Evolutionary conservation across 1,140 invertebrate species (phyloP).

Genomic region (Drosophila mayri): DNA sequence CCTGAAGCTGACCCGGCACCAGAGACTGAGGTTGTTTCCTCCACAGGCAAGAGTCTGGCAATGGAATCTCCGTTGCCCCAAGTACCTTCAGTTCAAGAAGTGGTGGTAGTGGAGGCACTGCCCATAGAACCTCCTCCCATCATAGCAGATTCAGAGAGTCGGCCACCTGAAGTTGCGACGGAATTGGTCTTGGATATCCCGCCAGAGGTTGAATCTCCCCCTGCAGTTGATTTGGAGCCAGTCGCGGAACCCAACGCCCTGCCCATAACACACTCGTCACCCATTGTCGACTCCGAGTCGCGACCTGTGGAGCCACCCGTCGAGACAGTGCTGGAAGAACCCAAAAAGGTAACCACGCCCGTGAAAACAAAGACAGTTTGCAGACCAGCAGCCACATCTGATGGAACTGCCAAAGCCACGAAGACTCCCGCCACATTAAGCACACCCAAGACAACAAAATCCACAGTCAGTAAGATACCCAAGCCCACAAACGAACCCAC

Average conservation of each 20-base stretch:
- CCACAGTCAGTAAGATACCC: slow-evolving; percentile 79
- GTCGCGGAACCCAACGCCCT: slow-evolving; percentile 29
- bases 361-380: slow-evolving; percentile 29
- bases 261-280: slow-evolving; percentile 50
- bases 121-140: background rate
- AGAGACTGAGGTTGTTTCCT: slow-evolving; percentile 54
- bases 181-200: slow-evolving; percentile 3
- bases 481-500: slow-evolving; percentile 67
- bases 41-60: slow-evolving; percentile 33
- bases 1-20: slow-evolving; percentile 25
- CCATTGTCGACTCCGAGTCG: slow-evolving; percentile 83
- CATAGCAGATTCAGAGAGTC: slow-evolving; percentile 80
- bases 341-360: slow-evolving; percentile 67
- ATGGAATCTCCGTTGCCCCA: background rate
- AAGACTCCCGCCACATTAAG: slow-evolving; percentile 19
- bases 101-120: background rate
- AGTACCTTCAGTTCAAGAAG: background rate
- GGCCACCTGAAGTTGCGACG: slow-evolving; percentile 51
- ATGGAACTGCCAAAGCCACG: slow-evolving; percentile 13
- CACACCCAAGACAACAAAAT: slow-evolving; percentile 42
- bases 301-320: slow-evolving; percentile 85
- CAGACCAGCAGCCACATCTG: slow-evolving; percentile 17
- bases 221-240: slow-evolving; percentile 4
- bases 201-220: background rate
- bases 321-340: slow-evolving; percentile 62